Percentiles rank a stretch among this genome's conserved stretches.
phyloP scores from a whole-genome alignment of 1,140 invertebrate species.

The Anadara kagoshimensis region DNA sequence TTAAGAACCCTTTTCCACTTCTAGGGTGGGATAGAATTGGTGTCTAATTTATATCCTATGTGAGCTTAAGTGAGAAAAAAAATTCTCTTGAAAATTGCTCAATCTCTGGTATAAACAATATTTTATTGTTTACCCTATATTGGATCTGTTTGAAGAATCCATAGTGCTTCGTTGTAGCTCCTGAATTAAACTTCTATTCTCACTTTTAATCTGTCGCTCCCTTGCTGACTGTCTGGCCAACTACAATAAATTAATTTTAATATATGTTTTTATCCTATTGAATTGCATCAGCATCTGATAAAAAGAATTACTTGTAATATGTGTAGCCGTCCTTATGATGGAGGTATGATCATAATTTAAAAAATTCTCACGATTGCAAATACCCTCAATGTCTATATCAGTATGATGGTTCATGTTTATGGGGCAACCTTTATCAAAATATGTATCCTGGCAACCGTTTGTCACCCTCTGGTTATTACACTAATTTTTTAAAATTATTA shows the following conservation, averaged over 20 bases:
- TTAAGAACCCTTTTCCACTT: neutral
- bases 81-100: neutral
- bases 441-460: too few relatives aligned
- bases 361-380: neutral
- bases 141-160: constrained; percentile 23
- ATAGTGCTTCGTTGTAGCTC: too few relatives aligned
- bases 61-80: neutral
- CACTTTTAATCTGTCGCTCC: constrained; percentile 55
- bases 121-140: neutral
- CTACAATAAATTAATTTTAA: constrained; percentile 24
- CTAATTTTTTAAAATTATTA: too few relatives aligned
- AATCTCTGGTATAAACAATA: neutral
- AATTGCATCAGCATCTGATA: neutral
- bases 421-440: neutral
- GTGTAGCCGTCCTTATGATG: neutral
- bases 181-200: constrained; percentile 52
- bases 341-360: neutral
- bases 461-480: too few relatives aligned
- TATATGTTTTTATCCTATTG: neutral
- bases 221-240: constrained; percentile 50
- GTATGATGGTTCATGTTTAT: neutral
- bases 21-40: neutral
- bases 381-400: neutral
- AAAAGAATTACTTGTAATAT: neutral
- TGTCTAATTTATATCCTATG: neutral